Percentiles rank a stretch among this genome's conserved stretches.
phyloP scores from a whole-genome alignment of 30 jellyfish, hydroid and myxozoan genomes.

The Aurelia aurita region DNA sequence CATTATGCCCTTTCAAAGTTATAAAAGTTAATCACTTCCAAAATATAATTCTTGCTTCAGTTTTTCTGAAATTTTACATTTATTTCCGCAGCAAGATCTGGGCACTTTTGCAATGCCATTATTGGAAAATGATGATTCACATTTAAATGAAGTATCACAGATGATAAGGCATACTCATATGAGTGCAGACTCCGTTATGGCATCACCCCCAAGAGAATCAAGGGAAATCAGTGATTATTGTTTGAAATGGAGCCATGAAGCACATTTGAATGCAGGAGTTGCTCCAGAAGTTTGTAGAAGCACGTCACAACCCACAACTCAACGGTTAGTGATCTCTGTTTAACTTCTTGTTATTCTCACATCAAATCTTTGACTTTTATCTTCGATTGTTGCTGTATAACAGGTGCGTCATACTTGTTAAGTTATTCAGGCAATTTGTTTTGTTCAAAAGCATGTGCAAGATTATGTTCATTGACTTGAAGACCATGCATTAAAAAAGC shows the following conservation, averaged over 20 bases:
- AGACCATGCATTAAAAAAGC: no score
- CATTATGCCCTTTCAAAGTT: no score
- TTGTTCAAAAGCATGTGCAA: no score
- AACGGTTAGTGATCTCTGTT: conserved; percentile 8
- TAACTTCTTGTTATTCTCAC: background rate
- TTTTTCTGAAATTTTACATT: no score
- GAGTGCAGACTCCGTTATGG: conserved; percentile 48
- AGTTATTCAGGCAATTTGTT: no score
- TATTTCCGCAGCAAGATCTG: conserved; percentile 50
- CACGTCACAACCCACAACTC: conserved; percentile 37
- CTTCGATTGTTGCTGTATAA: no score
- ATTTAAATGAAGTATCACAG: conserved; percentile 10
- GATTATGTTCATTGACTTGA: no score
- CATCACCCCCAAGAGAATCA: conserved; percentile 71
- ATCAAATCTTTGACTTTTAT: no score
- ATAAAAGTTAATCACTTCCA: no score
- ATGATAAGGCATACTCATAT: background rate
- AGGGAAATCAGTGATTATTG: conserved; percentile 64
- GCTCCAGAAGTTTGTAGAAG: conserved; percentile 36
- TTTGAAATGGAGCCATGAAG: conserved; percentile 78
- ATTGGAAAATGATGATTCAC: conserved; percentile 48
- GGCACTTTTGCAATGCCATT: conserved; percentile 81
- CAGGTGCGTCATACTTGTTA: no score
- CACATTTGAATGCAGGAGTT: conserved; percentile 51
- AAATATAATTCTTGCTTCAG: no score